Evolutionary conservation across 2,888 invertebrate genomes (phyloP).

Genomic region (Invenusta paracnida): DNA sequence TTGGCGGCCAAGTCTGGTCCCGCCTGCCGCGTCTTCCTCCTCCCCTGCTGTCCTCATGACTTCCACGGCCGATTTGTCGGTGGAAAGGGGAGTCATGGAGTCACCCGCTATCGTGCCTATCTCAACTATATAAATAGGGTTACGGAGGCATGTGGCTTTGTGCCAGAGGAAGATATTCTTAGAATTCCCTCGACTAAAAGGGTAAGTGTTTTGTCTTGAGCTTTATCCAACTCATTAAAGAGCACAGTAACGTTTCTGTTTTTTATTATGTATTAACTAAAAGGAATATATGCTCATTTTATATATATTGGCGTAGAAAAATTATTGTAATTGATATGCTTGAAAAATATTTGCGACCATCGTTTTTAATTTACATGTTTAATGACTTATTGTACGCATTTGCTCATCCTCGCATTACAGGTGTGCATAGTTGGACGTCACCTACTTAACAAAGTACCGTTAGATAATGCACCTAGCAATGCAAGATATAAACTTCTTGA

Average conservation of each 20-base stretch:
- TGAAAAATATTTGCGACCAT: too few relatives aligned
- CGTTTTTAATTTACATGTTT: neutral
- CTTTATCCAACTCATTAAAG: too few relatives aligned
- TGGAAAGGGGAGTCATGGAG: constrained; percentile 63
- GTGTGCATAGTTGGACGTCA: constrained; percentile 51
- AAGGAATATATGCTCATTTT: too few relatives aligned
- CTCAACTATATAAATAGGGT: constrained; percentile 61
- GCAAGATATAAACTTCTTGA: too few relatives aligned
- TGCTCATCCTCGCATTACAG: too few relatives aligned
- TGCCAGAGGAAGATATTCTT: constrained; percentile 72
- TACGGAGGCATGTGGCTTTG: constrained; percentile 73
- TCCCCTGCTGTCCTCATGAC: constrained; percentile 91
- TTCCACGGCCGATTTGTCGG: constrained; percentile 76
- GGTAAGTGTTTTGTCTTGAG: constrained; percentile 64
- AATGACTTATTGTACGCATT: neutral
- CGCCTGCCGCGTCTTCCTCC: constrained; percentile 74
- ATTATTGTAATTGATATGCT: too few relatives aligned
- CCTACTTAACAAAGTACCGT: too few relatives aligned
- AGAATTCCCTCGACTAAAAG: constrained; percentile 94
- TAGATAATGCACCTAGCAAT: too few relatives aligned
- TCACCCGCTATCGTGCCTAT: constrained; percentile 70
- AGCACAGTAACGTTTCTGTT: too few relatives aligned
- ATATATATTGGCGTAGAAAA: too few relatives aligned
- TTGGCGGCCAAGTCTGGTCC: constrained; percentile 72
- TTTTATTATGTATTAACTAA: too few relatives aligned